phyloP scores from a whole-genome alignment of 2,888 invertebrate species.

The Eulithis prunata region DNA sequence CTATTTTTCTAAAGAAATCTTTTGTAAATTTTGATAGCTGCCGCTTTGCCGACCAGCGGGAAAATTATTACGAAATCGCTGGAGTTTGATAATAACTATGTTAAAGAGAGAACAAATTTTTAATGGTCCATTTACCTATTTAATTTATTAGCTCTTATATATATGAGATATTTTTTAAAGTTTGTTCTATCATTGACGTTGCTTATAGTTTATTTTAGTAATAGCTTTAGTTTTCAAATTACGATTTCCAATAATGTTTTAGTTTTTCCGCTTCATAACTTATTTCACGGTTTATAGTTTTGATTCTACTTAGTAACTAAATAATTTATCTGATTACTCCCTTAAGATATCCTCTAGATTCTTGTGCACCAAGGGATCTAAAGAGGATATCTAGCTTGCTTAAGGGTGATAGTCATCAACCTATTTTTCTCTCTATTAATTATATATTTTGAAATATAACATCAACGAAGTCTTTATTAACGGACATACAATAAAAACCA shows the following conservation, averaged over 20 bases:
- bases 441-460: constrained; percentile 21
- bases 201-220: constrained; percentile 71
- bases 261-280: constrained; percentile 38
- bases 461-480: constrained; percentile 17
- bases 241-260: constrained; percentile 46
- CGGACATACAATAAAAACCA: constrained; percentile 8
- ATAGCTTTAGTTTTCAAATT: constrained; percentile 66
- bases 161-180: background rate
- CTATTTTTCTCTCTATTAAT: constrained; percentile 8
- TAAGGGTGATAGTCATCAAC: background rate
- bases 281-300: constrained; percentile 33
- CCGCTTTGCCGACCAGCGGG: constrained; percentile 78
- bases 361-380: background rate
- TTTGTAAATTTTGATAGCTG: constrained; percentile 55
- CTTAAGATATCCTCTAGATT: background rate
- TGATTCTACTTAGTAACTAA: constrained; percentile 23
- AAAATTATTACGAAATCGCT: constrained; percentile 60
- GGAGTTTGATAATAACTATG: constrained; percentile 56
- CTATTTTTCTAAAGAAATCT: constrained; percentile 55
- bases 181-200: constrained; percentile 54
- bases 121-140: background rate
- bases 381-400: background rate
- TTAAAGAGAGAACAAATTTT: constrained; percentile 49
- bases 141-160: background rate
- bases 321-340: constrained; percentile 7